Percentiles rank a stretch among this genome's conserved stretches.
Evolutionary conservation across 1,140 invertebrate genomes (phyloP).

Genomic region (Pogonomyrmex californicus): DNA sequence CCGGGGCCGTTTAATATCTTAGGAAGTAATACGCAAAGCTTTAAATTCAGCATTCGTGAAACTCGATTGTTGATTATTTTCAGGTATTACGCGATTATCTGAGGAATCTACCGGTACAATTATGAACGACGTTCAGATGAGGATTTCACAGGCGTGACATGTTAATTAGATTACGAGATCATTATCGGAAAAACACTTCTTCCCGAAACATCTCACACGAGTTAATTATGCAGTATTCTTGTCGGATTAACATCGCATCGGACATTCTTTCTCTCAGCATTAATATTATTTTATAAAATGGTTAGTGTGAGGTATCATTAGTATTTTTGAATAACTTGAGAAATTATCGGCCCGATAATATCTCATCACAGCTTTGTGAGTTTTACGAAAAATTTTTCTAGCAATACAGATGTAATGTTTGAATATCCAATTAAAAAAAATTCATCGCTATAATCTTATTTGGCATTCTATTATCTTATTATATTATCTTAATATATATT

Average conservation of each 20-base stretch:
- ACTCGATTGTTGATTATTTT: slow-evolving; percentile 25
- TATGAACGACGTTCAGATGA: slow-evolving; percentile 6
- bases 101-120: slow-evolving; percentile 11
- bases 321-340: slow-evolving; percentile 15
- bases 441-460: neutral
- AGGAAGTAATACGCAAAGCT: slow-evolving; percentile 45
- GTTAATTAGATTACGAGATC: slow-evolving; percentile 40
- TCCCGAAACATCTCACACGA: slow-evolving; percentile 12
- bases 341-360: slow-evolving; percentile 25
- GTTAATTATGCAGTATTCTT: slow-evolving; percentile 47
- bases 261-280: neutral
- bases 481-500: neutral
- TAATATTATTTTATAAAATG: slow-evolving; percentile 25
- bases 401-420: neutral
- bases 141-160: slow-evolving; percentile 26
- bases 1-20: slow-evolving; percentile 40
- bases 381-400: neutral
- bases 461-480: neutral
- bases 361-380: neutral
- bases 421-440: neutral
- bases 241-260: slow-evolving; percentile 21
- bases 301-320: neutral
- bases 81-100: slow-evolving; percentile 44
- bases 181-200: slow-evolving; percentile 48
- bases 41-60: slow-evolving; percentile 33